Evolutionary conservation across 2,797 vertebrate genomes (phyloP).

Genomic region (Ceryle rudis): DNA sequence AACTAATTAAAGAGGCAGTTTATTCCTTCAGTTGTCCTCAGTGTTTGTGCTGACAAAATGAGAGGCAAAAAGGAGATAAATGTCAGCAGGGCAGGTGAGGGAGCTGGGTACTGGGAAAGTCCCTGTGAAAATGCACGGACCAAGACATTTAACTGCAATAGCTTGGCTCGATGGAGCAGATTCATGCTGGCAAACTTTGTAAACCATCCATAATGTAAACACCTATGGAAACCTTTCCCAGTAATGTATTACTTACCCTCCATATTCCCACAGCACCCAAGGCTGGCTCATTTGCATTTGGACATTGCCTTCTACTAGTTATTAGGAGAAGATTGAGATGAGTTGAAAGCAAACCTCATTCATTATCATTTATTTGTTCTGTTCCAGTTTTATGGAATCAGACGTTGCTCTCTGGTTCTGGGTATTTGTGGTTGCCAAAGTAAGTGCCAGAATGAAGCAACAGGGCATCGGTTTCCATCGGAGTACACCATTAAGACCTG

Average conservation of each 20-base stretch:
- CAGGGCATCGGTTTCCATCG: background rate
- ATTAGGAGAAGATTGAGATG: conserved; percentile 2
- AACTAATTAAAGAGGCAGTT: conserved; percentile 14
- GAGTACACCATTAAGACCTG: background rate
- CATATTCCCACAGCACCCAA: background rate
- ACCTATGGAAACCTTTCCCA: conserved; percentile 26
- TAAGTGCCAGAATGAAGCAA: background rate
- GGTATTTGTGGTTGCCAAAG: background rate
- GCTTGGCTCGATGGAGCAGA: background rate
- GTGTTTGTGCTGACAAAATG: conserved; percentile 11
- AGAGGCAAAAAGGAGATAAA: background rate
- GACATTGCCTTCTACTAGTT: background rate
- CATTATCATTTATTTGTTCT: conserved; percentile 50
- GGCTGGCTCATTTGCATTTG: background rate
- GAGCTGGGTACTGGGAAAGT: background rate
- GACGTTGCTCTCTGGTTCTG: background rate
- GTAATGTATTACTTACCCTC: background rate
- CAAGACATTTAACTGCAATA: background rate
- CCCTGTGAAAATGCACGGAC: background rate
- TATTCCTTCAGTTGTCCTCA: conserved; percentile 15
- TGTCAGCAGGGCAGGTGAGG: background rate
- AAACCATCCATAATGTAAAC: background rate
- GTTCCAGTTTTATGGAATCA: conserved; percentile 3
- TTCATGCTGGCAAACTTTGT: background rate
- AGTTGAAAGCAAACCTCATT: background rate